phyloP scores from a whole-genome alignment of 53 echinoderm and acorn worm species.

The Luidia sarsii region DNA sequence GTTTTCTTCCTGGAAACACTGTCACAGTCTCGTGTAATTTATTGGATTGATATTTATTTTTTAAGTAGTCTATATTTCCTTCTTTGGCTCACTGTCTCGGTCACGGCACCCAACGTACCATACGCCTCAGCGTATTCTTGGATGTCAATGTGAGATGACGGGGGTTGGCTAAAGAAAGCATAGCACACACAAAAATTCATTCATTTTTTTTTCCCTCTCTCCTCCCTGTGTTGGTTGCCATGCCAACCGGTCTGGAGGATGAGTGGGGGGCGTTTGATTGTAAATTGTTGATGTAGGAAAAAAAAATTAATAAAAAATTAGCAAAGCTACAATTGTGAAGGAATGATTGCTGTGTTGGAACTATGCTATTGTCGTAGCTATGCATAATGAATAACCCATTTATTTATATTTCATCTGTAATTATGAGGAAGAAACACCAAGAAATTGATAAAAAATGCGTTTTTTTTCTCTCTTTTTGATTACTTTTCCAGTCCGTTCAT shows the following conservation, averaged over 20 bases:
- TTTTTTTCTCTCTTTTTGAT: too few species aligned
- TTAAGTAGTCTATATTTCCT: background rate
- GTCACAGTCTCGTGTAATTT: conserved; percentile 13
- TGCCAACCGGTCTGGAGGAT: background rate
- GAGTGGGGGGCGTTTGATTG: conserved; percentile 49
- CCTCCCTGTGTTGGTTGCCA: background rate
- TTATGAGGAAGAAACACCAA: background rate
- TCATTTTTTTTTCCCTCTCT: too few species aligned
- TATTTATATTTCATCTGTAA: conserved; percentile 36
- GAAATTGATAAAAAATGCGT: background rate
- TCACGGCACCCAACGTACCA: background rate
- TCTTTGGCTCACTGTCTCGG: background rate
- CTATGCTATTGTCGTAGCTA: conserved; percentile 43
- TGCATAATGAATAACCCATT: conserved; percentile 19
- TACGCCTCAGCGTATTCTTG: background rate
- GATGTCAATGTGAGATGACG: too few species aligned
- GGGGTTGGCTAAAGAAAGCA: too few species aligned
- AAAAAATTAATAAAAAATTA: background rate
- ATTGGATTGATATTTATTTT: conserved; percentile 1
- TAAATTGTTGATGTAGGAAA: conserved; percentile 50
- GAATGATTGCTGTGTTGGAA: conserved; percentile 47
- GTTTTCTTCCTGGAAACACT: background rate
- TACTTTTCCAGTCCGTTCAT: background rate
- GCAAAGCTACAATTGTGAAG: conserved; percentile 31
- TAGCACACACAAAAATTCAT: too few species aligned